Base-by-base conservation (phyloP, 2,797 vertebrate species). In the Crax fasciolata region DNA sequence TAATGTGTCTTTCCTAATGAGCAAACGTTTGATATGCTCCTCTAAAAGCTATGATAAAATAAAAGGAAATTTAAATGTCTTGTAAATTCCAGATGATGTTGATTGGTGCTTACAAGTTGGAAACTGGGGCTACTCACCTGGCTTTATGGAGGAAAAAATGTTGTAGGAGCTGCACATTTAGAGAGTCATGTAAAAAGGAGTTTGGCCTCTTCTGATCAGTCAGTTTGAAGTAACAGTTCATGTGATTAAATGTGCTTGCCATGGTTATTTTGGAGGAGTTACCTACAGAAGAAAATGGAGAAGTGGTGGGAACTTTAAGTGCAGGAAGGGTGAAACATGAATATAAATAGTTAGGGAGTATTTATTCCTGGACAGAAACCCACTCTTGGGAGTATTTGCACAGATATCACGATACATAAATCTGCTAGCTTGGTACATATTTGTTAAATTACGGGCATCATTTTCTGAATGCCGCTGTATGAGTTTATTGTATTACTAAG, bases 1-100 rank as follows among this genome's bases (percentile, higher is more conserved):
- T 86, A 97, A 92, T 97, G 80, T 97, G 80, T 96, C 93, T 94
- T 97, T 97, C 90, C 66, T 94, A 87, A 91, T 95, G 83, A 97
- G 83, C 93, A 96, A 70, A 71, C 92, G 97, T 95, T 96, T 97
- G 89, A 85, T 97, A 67, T 43, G 70, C 89, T 96, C 76, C 61
- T 97, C 77, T 97, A 91, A 96, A 96, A 96, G 89, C 49, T 96
- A 48, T 95, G 88, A 87, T 96, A 83, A 96, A 94, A 93, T 92
- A 95, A 86, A 89, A 58, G 75, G 67, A 75, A 71, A 71, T 88
- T 85, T 19, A 91, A 62, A 76, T 96, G 89, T 62, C 41, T 93
- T 87, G 94, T 90, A 78, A 92, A 92, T 93, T 93, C 67, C 62
- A 83, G 75, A 90, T 78, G 46, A 76, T 63, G 90, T 41, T 90